Base-by-base conservation (phyloP, 2,888 invertebrate genomes). In the Phortica magna region DNA sequence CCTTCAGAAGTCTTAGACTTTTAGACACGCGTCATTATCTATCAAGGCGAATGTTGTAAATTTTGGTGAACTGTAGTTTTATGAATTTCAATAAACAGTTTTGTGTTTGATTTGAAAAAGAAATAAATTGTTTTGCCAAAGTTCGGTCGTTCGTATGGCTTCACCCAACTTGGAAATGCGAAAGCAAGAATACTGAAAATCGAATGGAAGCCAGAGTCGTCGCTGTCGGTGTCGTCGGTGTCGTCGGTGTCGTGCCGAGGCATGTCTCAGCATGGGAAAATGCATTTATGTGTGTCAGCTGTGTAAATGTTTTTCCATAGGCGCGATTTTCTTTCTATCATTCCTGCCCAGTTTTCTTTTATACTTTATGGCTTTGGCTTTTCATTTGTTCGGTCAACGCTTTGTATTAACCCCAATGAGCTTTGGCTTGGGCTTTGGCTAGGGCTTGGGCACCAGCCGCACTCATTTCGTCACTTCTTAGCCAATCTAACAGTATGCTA, bases 351-450 rank as follows among this genome's bases (percentile, higher is more conserved):
- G 10, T 61, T 59, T 59, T 53, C n/a, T 53, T 53, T 53, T 55
- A 17, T 14, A 17, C 14, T 14, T 55, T 17, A 55, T 55, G 6
- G 14, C 14, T 55, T 61, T 22, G 22, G 61, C 17, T 61, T 61
- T 61, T 22, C 22, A 22, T 61, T 61, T 17, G 22, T 61, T n/a
- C 61, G 22, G 19, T 17, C 61, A 61, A 7, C 19, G 22, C 67
- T 42, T 73, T 17, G 76, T 74, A 77, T 81, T 76, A 78, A 65
- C 79, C 80, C 77, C 73, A 73, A 77, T 81, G 76, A 83, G 80
- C 83, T 77, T 80, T 83, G 82, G 83, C 82, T 83, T 82, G 82
- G 48, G 9, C 48, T n/a, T n/a, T n/a, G n/a, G n/a, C n/a, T n/a
- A n/a, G n/a, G 82, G 83, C 82, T 83, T 82, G 82, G 48, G 9